phyloP scores from a whole-genome alignment of 2,113 vertebrate genomes.

The Chloropsis cyanopogon region DNA sequence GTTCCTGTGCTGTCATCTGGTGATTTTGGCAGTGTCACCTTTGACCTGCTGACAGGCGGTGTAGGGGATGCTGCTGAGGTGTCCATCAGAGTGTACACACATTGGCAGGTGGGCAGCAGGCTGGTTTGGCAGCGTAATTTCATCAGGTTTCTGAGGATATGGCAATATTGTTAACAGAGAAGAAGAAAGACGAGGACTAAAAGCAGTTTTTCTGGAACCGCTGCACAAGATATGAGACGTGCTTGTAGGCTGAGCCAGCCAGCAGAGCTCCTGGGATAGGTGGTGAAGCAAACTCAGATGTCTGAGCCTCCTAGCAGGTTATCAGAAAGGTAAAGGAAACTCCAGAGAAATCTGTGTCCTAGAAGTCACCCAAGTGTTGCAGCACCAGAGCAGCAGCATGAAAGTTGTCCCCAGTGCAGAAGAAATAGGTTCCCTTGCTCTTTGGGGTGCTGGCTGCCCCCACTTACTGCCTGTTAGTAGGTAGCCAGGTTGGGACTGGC shows the following conservation, averaged over 20 bases:
- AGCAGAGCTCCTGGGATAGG: background rate
- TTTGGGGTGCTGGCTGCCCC: background rate
- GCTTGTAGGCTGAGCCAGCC: background rate
- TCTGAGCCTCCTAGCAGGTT: background rate
- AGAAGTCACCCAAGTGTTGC: background rate
- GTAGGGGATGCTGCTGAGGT: rapidly evolving
- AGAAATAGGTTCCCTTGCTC: background rate
- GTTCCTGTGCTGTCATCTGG: background rate
- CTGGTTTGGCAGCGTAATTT: background rate
- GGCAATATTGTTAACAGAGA: background rate
- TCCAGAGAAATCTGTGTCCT: background rate
- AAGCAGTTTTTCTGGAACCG: background rate
- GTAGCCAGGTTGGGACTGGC: background rate
- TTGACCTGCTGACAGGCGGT: background rate
- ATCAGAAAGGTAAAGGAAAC: background rate
- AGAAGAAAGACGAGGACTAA: background rate
- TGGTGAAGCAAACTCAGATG: background rate
- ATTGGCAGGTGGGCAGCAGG: background rate
- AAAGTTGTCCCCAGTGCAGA: background rate
- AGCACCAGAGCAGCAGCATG: background rate
- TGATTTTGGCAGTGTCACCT: background rate
- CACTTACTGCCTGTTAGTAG: background rate
- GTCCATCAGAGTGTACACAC: background rate
- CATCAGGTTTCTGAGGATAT: background rate
- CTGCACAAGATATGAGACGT: rapidly evolving